These are phyloP conservation scores for Triops longicaudatus DNA, from an alignment of 1,140 invertebrate species.

Conservation along the genomic window DNA sequence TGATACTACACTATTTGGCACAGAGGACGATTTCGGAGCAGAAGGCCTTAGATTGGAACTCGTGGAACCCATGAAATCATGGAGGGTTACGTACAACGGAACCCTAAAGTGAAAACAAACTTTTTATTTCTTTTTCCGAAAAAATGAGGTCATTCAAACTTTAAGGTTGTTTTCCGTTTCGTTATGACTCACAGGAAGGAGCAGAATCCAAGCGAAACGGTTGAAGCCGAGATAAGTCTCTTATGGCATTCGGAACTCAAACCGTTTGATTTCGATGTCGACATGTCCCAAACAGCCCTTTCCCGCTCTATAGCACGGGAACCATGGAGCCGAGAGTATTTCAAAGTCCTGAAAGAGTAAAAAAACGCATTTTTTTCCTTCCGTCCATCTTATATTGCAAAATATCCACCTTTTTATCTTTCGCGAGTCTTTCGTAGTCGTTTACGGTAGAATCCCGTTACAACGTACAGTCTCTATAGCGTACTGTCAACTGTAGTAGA, in stretches of 20 bases:
- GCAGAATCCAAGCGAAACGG: slow-evolving; percentile 23
- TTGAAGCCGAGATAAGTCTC: slow-evolving; percentile 38
- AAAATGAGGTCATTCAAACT: slow-evolving; percentile 13
- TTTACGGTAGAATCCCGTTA: too few species aligned
- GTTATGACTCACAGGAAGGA: slow-evolving; percentile 19
- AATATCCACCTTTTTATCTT: slow-evolving; percentile 18
- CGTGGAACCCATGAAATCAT: slow-evolving; percentile 55
- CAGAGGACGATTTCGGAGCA: slow-evolving; percentile 44
- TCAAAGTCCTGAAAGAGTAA: slow-evolving; percentile 53
- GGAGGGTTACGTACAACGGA: slow-evolving; percentile 53
- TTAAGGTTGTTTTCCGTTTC: not conserved
- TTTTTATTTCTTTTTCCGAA: not conserved
- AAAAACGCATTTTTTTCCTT: slow-evolving; percentile 30
- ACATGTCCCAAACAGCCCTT: slow-evolving; percentile 50
- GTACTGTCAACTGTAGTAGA: too few species aligned
- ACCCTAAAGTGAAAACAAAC: slow-evolving; percentile 48
- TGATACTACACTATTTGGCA: slow-evolving; percentile 52
- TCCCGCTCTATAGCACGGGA: slow-evolving; percentile 54
- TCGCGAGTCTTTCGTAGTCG: slow-evolving; percentile 15
- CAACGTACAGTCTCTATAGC: too few species aligned
- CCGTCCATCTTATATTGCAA: slow-evolving; percentile 10
- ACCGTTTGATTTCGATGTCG: slow-evolving; percentile 55
- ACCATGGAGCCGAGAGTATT: slow-evolving; percentile 55
- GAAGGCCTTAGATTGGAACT: slow-evolving; percentile 54
- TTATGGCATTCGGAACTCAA: slow-evolving; percentile 38